Base-by-base conservation (phyloP, 2,888 invertebrate genomes). In the Oxycera nigricornis region DNA sequence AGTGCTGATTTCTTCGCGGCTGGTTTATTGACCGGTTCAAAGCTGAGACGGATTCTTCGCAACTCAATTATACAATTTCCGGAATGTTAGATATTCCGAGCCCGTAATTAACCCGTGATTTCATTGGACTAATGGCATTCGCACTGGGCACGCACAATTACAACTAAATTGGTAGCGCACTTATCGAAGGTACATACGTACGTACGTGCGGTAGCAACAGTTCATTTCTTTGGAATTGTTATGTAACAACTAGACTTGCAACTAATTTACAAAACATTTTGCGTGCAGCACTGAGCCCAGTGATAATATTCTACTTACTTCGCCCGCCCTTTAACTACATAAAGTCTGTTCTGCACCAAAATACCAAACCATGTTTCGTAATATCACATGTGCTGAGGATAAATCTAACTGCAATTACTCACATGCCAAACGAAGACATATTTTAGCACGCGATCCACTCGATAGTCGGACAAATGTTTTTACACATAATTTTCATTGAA, bases 71-170 rank as follows among this genome's bases (percentile, higher is more conserved):
- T 41, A 24, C 39, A 24, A 65, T 65, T 65, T 65, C 65, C 65
- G 65, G 14, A 22, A 41, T 65, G 7, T 65, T 65, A 65, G 14
- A 26, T 65, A 65, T 65, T 65, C 65, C 41, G 24, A 35, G 20
- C 65, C 24, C 65, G 65, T 39, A 39, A 24, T 17, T 11, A 65
- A 41, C 11, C 14, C 46, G 17, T 2, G 46, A 11, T 46, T 14
- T 46, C 17, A 14, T 46, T n/a, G 14, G 14, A 7, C 6, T 46
- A 11, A 17, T 46, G 14, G 14, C 46, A 46, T 46, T 46, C 46
- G 46, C 46, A 46, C 46, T 14, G 17, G 3, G 46, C 46, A 46
- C 46, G 46, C 46, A 46, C 46, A 6, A 35, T 35, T 46, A 46
- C 11, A 3, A 46, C 46, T 14, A 14, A 17, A 17, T 14, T 7